A percentile compares a stretch with the other conserved stretches of the same genome.
Conservation (phyloP, 1,140 invertebrate species). For the Gonioctena quinquepunctata region DNA sequence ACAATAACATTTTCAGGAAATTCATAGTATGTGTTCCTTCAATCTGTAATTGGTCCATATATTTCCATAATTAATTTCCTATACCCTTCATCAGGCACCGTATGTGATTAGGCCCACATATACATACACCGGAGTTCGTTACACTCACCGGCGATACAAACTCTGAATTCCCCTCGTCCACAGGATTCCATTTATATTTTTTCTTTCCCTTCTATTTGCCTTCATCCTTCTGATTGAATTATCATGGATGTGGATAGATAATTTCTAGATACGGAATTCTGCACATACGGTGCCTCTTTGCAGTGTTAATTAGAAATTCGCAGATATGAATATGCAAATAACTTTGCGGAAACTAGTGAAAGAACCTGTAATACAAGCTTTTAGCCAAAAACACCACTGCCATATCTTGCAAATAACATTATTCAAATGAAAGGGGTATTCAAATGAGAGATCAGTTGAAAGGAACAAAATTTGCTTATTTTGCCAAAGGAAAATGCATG, state of each 20-base stretch:
- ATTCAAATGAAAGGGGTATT: conserved; percentile 31
- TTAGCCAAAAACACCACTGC: conserved; percentile 27
- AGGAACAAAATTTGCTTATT: conserved; percentile 9
- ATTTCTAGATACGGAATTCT: conserved; percentile 13
- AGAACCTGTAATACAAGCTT: conserved; percentile 32
- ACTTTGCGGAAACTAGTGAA: conserved; percentile 23
- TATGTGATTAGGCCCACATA: no score
- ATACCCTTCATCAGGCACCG: no score
- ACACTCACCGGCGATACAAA: no score
- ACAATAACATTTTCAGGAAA: no score
- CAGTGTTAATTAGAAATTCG: conserved; percentile 21
- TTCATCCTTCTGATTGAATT: conserved; percentile 10
- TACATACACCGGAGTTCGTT: no score
- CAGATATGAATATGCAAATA: conserved; percentile 34
- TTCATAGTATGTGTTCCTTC: no score
- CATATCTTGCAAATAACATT: conserved; percentile 31
- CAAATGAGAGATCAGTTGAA: conserved; percentile 25
- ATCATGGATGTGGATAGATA: conserved; percentile 7
- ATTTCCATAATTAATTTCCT: no score
- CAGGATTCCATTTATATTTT: no score
- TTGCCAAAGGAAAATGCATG: background rate
- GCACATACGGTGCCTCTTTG: conserved; percentile 17
- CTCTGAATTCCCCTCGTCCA: no score
- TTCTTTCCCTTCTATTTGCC: no score
- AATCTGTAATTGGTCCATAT: no score